Base-by-base conservation (phyloP, 2,888 invertebrate species). In the Acrobasis consociella region DNA sequence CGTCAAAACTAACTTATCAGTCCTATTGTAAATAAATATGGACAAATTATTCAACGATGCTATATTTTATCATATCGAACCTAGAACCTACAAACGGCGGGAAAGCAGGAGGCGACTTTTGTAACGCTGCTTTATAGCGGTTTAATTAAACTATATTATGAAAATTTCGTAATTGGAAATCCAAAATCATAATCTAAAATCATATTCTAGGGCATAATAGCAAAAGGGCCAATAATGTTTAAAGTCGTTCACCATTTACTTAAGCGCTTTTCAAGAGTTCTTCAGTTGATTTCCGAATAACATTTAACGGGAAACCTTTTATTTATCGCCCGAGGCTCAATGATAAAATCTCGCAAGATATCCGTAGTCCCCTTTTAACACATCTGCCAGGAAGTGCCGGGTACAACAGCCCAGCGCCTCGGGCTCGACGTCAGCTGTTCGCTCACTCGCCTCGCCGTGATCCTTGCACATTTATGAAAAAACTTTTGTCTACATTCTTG, bases 391-490 rank as follows among this genome's bases (percentile, higher is more conserved):
- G 81, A 85, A 89, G 85, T 83, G 86, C 78, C 79, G 78, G 74
- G 80, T 76, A 76, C 76, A 69, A 72, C 79, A 76, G 74, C 75
- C 78, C 76, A 67, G 71, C 75, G 88, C 89, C 89, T 74, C 80
- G 80, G 84, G 89, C 81, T 74, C 80, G 81, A 80, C 87, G 91
- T 86, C 91, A 91, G 89, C 90, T 91, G 91, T 83, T 85, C 83
- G 71, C 78, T 78, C 79, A 74, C 73, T 72, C 74, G 74, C 62
- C 71, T 69, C 74, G 74, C 61, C 71, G 70, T 79, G 80, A 78
- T 80, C 81, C 81, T 83, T 84, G 85, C 86, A 83, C 89, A 86
- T 89, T 90, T 91, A 91, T 90, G 90, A 92, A 91, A 90, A 91
- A 91, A 89, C 83, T 89, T 89, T 86, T 74, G 74, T 82, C 81